Percentiles rank a stretch among this genome's conserved stretches.
These are phyloP conservation scores for Macaca fascicularis DNA, from an alignment of 2,113 vertebrate species.

Conservation along the genomic window T2T-MFA8v1.1 NC_088376.1:36989501-36990000, in stretches of 20 bases:
- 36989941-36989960: not conserved
- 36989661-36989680: not conserved
- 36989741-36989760: not conserved
- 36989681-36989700: not conserved
- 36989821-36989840: not conserved
- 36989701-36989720: not conserved
- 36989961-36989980: not conserved
- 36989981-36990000: not conserved
- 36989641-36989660: not conserved
- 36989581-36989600: not conserved
- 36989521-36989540: not conserved
- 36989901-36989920: not conserved
- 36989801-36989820: not conserved
- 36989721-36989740: not conserved
- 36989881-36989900: not conserved
- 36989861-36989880: not conserved
- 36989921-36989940: not conserved
- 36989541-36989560: not conserved
- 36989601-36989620: not conserved
- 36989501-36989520: not conserved
- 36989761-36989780: not conserved
- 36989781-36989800: not conserved
- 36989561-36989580: not conserved
- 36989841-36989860: not conserved
- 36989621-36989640: not conserved